These are phyloP conservation scores for Neosalanx taihuensis DNA, from an alignment of 2,797 vertebrate species.

Conservation along the genomic window DNA sequence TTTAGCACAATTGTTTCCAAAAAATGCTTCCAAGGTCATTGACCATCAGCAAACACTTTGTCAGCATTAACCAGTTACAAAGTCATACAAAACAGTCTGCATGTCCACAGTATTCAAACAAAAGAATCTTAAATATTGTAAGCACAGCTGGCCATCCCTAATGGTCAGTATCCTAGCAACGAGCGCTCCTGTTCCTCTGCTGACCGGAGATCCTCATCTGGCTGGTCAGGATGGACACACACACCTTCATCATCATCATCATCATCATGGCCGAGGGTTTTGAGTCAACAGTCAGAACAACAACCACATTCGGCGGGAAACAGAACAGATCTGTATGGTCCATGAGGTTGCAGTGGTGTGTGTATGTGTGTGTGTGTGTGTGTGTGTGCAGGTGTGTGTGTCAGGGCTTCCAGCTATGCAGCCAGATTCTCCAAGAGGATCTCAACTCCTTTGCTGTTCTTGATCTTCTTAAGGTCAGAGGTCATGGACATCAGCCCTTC, in stretches of 20 bases:
- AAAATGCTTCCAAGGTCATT: background rate
- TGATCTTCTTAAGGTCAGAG: constrained; percentile 71
- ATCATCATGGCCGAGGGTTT: too few species aligned
- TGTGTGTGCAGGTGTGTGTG: background rate
- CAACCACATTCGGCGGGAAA: too few species aligned
- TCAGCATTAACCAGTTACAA: background rate
- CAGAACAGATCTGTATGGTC: background rate
- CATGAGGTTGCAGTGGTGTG: background rate
- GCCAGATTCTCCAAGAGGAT: constrained; percentile 81
- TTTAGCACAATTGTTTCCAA: background rate
- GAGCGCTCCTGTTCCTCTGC: too few species aligned
- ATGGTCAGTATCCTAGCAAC: too few species aligned
- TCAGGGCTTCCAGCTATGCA: constrained; percentile 39
- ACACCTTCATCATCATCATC: too few species aligned
- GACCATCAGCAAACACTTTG: background rate
- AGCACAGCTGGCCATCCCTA: background rate
- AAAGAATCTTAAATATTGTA: constrained; percentile 32
- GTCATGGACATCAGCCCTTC: constrained; percentile 73
- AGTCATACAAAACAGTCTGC: background rate
- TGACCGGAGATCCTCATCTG: too few species aligned
- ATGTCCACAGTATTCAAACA: background rate
- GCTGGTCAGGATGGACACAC: too few species aligned
- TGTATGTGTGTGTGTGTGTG: too few species aligned
- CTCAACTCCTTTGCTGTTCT: constrained; percentile 79
- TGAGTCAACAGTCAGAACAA: too few species aligned